These are phyloP conservation scores for Drosophila equinoxialis DNA, from an alignment of 1,140 invertebrate species.

Conservation along the genomic window DNA sequence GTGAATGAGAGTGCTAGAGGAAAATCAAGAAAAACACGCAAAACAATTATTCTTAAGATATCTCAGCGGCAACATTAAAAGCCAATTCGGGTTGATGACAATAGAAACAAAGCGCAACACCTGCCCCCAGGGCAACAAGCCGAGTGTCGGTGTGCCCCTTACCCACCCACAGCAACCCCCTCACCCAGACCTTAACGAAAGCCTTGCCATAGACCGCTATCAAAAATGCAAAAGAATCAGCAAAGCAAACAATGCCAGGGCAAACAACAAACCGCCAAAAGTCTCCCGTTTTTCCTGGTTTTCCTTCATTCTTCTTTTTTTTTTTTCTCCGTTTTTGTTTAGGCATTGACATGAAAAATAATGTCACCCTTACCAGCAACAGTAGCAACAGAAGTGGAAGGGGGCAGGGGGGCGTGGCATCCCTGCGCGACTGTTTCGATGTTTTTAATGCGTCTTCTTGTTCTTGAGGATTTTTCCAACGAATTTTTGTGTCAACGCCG, in stretches of 20 bases:
- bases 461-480: constrained; percentile 54
- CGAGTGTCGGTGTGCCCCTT: constrained; percentile 32
- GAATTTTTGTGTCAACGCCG: constrained; percentile 68
- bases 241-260: constrained; percentile 61
- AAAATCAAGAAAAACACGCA: constrained; percentile 80
- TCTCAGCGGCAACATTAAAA: constrained; percentile 83
- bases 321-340: constrained; percentile 47
- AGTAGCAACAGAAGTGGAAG: background rate
- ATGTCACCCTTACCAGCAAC: constrained; percentile 68
- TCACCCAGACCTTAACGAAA: background rate
- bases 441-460: constrained; percentile 54
- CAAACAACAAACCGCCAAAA: constrained; percentile 59
- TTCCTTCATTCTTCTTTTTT: constrained; percentile 49
- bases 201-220: constrained; percentile 25
- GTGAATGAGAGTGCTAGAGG: constrained; percentile 13
- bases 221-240: constrained; percentile 78
- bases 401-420: constrained; percentile 8
- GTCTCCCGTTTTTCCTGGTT: constrained; percentile 27
- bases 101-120: constrained; percentile 80
- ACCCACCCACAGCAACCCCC: background rate
- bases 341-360: constrained; percentile 82
- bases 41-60: constrained; percentile 83
- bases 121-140: constrained; percentile 54
- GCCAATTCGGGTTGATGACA: constrained; percentile 83
- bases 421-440: constrained; percentile 27